Base-by-base conservation (phyloP, 1,140 invertebrate species). In the Laupala kohalensis region DNA sequence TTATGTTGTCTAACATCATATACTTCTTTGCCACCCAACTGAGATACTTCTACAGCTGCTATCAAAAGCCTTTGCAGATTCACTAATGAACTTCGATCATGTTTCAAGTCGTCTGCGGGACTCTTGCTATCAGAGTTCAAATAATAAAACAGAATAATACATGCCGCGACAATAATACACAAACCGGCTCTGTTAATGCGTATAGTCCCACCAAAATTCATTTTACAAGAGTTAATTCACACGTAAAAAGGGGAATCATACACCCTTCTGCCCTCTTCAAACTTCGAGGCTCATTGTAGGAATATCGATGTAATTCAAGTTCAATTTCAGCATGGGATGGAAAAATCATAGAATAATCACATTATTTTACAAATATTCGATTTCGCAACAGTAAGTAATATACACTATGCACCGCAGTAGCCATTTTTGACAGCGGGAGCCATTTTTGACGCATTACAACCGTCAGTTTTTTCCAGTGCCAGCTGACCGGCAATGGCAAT, bases 21-120 rank as follows among this genome's bases (percentile, higher is more conserved):
- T 0, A 97, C 89, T 82, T 92, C 85, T 13, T 85, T 76, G 0
- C 95, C 95, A 62, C 94, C 95, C 66, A 85, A 81, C 80, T 92
- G 85, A 0, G 94, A 90, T 5, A 92, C 88, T 75, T 86, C 86
- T 68, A 97, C 90, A 64, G 92, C 86, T 19, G 88, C 88, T 73
- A 87, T 86, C 4, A 96, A 80, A 67, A 96, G 81, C 75, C 88
- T 85, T 79, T 87, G 89, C 74, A 96, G 81, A 78, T 90, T 94
- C 19, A 89, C 80, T 81, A 78, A 78, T 81, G 79, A 71, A 75
- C 78, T 75, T 80, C 81, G 78, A 23, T 78, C 78, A 78, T 77
- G 80, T 72, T 24, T 6, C 28, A 69, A 66, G 63, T 70, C 72
- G 53, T 73, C 69, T 24, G 65, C 65, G 64, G 27, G 66, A 15